Base-by-base conservation (phyloP, 2,888 invertebrate genomes). In the Beris morrisii region DNA sequence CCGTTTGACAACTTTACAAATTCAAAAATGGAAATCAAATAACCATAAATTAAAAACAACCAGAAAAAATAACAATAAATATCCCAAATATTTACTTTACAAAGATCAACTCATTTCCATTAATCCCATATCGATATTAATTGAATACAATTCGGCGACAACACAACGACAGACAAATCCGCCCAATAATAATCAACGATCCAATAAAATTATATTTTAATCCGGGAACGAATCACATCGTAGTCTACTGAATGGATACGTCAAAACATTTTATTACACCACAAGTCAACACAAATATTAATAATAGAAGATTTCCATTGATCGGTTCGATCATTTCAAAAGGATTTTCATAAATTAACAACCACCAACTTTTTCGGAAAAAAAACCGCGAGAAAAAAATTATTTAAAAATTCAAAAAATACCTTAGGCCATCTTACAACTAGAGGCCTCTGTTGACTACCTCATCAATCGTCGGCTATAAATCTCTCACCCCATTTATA, bases 201-300 rank as follows among this genome's bases (percentile, higher is more conserved):
- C 9, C 38, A 38, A 38, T 38, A 38, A 38, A 38, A 38, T 38
- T 38, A 7, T 5, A 7, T 38, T 38, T 38, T 38, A 38, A 38
- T 38, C 38, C 38, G 38, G 38, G 38, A 38, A 38, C 38, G 38
- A 38, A 9, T 38, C 38, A 38, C 38, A 38, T 9, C 9, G 9
- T 38, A 9, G 38, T 5, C 38, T 9, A 7, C 38, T 38, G 38
- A 61, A 69, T 61, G 38, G 65, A 69, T 45, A 69, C 52, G 65
- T 69, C 69, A 69, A 65, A 69, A 57, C 65, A 65, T 52, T 69
- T 69, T 69, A 69, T 69, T 66, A 66, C 50, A 44, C 53, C 43
- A 61, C 61, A 56, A 68, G 45, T 69, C 67, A 67, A 65, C 63
- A 67, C 69, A 67, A 57, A 67, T 55, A 64, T 69, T 61, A 64